Evolutionary conservation across 2,888 invertebrate genomes (phyloP).

Genomic region (Oscheius onirici): DNA sequence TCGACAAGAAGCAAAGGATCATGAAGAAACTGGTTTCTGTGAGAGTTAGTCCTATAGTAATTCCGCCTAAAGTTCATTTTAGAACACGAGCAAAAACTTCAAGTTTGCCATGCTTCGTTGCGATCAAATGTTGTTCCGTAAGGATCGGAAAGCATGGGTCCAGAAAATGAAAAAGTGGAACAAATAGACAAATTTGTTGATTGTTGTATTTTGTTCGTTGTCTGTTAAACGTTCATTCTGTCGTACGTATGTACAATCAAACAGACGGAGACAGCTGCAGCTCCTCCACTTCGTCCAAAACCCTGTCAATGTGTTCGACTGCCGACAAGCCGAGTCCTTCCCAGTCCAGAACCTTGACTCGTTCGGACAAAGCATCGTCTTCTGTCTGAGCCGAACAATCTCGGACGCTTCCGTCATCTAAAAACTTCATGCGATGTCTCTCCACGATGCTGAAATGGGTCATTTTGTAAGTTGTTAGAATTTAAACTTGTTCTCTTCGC

Average conservation of each 20-base stretch:
- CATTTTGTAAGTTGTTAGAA: neutral
- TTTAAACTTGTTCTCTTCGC: conserved; percentile 31
- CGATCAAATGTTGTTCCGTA: conserved; percentile 44
- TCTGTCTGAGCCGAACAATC: conserved; percentile 47
- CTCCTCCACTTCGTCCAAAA: conserved; percentile 48
- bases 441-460: conserved; percentile 38
- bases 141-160: conserved; percentile 48
- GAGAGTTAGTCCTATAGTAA: conserved; percentile 35
- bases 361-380: conserved; percentile 32
- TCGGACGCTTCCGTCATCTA: conserved; percentile 47
- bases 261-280: conserved; percentile 7
- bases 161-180: conserved; percentile 46
- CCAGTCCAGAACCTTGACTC: conserved; percentile 55
- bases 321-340: conserved; percentile 56
- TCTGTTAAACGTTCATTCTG: neutral
- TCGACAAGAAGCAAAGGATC: conserved; percentile 45
- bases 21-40: conserved; percentile 50
- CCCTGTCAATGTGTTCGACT: conserved; percentile 60
- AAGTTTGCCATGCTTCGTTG: conserved; percentile 54
- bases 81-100: conserved; percentile 50
- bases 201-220: conserved; percentile 4
- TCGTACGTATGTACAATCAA: neutral
- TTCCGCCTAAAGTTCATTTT: conserved; percentile 7
- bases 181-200: neutral
- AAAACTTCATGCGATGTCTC: conserved; percentile 47